These are phyloP conservation scores for Suillia variegata DNA, from an alignment of 2,888 invertebrate genomes.

Conservation along the genomic window DNA sequence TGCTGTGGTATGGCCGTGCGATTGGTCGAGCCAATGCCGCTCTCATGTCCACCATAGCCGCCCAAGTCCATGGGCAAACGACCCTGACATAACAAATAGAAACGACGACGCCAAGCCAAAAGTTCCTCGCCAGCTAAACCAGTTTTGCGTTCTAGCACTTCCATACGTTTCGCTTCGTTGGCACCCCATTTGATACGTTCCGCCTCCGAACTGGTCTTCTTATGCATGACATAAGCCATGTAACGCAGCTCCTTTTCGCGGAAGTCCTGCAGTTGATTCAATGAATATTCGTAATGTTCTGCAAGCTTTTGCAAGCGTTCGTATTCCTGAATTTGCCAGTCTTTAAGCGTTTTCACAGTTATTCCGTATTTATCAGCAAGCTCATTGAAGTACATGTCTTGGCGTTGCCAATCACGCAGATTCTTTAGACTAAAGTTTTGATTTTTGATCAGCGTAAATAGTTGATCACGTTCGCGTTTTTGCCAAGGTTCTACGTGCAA, in stretches of 20 bases:
- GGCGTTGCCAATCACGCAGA: conserved; percentile 49
- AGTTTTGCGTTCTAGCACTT: conserved; percentile 36
- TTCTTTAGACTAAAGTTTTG: conserved; percentile 47
- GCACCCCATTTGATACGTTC: conserved; percentile 41
- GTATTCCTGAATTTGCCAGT: conserved; percentile 52
- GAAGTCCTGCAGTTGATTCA: conserved; percentile 51
- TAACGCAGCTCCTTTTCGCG: conserved; percentile 50
- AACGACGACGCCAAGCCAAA: conserved; percentile 48
- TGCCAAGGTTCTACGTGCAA: conserved; percentile 49
- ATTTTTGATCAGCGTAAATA: conserved; percentile 51
- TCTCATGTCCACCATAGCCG: conserved; percentile 40
- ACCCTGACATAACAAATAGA: conserved; percentile 52
- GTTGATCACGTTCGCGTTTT: conserved; percentile 51
- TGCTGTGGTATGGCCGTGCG: conserved; percentile 38
- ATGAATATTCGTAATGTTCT: conserved; percentile 44
- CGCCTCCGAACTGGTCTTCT: conserved; percentile 35
- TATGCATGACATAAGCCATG: conserved; percentile 46
- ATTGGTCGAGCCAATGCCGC: conserved; percentile 42
- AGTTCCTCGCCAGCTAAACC: conserved; percentile 41
- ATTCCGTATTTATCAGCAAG: conserved; percentile 43
- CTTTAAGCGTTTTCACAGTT: conserved; percentile 40
- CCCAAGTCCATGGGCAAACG: conserved; percentile 42
- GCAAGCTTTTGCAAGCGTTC: conserved; percentile 47
- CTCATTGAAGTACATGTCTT: conserved; percentile 38
- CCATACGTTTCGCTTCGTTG: conserved; percentile 40